Evolutionary conservation across 2,888 invertebrate species (phyloP).

Genomic region (Heliconius erato): DNA sequence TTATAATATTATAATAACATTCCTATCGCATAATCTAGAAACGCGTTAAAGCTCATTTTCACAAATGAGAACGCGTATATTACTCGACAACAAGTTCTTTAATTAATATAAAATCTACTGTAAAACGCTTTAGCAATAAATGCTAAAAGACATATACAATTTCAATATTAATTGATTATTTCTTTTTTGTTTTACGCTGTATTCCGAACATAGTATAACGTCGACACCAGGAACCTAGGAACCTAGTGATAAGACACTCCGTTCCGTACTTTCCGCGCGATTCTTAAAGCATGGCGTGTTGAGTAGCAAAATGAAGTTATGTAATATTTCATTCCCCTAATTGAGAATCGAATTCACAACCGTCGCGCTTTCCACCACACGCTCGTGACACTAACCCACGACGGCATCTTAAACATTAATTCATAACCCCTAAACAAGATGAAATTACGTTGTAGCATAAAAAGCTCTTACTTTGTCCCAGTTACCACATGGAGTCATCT

Average conservation of each 20-base stretch:
- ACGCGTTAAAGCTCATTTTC: conserved; percentile 2
- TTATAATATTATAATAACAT: not conserved
- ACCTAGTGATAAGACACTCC: not conserved
- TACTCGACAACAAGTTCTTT: no score
- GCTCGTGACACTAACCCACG: no score
- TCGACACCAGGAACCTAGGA: not conserved
- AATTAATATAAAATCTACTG: no score
- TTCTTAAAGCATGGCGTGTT: not conserved
- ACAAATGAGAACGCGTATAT: not conserved
- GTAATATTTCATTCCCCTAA: not conserved
- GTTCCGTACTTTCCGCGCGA: not conserved
- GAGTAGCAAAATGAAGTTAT: not conserved
- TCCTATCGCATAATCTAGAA: not conserved
- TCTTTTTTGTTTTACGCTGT: not conserved
- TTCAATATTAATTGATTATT: not conserved
- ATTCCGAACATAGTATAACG: not conserved
- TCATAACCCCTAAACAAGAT: not conserved
- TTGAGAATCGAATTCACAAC: not conserved
- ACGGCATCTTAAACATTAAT: not conserved
- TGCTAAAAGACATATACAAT: rapidly evolving
- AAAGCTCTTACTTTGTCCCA: conserved; percentile 8
- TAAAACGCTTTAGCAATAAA: not conserved
- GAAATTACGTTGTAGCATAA: not conserved
- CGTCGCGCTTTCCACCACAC: no score
- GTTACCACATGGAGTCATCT: conserved; percentile 1